These are phyloP conservation scores for Lepidocolaptes lacrymiger DNA, from an alignment of 2,797 vertebrate genomes.

Conservation along the genomic window DNA sequence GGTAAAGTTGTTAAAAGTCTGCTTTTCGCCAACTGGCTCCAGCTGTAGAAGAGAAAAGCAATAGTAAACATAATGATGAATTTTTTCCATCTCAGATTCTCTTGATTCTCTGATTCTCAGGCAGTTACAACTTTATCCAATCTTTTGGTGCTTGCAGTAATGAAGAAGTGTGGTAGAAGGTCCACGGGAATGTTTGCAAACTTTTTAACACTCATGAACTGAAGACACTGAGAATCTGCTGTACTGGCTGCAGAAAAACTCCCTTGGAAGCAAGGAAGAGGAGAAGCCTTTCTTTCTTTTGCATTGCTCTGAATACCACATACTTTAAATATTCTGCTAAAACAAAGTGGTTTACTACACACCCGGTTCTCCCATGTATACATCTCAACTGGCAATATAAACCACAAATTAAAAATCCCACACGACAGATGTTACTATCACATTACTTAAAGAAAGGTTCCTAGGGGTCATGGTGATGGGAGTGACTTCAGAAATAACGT, in stretches of 20 bases:
- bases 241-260: neutral
- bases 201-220: neutral
- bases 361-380: neutral
- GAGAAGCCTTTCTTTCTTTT: neutral
- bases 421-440: neutral
- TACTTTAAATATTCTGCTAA: neutral
- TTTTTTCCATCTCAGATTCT: neutral
- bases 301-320: neutral
- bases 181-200: neutral
- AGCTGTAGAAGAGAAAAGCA: constrained; percentile 76
- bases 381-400: neutral
- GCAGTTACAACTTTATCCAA: neutral
- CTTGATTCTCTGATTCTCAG: neutral
- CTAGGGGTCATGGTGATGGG: neutral
- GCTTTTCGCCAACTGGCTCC: constrained; percentile 89
- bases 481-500: neutral
- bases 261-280: neutral
- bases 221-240: neutral
- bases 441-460: neutral
- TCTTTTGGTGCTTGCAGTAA: neutral
- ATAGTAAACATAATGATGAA: neutral
- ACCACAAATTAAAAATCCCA: neutral
- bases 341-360: neutral
- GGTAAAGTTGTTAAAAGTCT: constrained; percentile 87
- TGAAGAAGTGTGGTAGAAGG: neutral